Evolutionary conservation across 2,113 vertebrate genomes (phyloP).

Genomic region (Sminthopsis crassicaudata): DNA sequence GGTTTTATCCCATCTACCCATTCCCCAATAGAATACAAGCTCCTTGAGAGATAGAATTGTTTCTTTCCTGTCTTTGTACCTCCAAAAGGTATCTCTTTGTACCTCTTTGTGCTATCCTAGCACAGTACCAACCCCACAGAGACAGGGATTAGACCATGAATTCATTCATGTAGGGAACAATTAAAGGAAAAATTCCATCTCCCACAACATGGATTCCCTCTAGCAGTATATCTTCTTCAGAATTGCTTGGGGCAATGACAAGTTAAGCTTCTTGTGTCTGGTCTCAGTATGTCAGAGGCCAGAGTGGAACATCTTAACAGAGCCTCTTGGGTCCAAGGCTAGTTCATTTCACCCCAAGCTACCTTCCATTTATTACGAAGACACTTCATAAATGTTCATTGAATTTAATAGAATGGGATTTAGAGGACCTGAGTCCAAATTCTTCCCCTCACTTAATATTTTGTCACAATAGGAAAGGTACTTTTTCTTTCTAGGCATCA

Average conservation of each 20-base stretch:
- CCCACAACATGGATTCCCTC: neutral
- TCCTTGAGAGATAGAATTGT: too few species aligned
- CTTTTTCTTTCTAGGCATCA: constrained; percentile 11
- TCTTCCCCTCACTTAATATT: neutral
- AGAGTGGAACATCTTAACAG: neutral
- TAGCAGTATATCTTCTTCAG: neutral
- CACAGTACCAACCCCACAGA: neutral
- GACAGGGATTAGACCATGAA: neutral
- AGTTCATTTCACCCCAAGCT: neutral
- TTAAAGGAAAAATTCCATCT: neutral
- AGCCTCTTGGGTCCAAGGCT: neutral
- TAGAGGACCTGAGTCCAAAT: constrained; percentile 12
- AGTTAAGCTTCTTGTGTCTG: neutral
- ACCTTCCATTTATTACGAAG: neutral
- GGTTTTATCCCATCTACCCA: neutral
- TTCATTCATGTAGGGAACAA: neutral
- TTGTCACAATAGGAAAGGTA: neutral
- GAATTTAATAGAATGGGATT: neutral
- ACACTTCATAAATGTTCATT: neutral
- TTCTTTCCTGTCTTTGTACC: too few species aligned
- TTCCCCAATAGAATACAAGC: neutral
- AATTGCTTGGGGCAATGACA: neutral
- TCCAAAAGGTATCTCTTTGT: too few species aligned
- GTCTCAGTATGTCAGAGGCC: neutral
- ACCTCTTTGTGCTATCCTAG: too few species aligned